Conservation (phyloP, 1,140 invertebrate species). For the Sitodiplosis mosellana region DNA sequence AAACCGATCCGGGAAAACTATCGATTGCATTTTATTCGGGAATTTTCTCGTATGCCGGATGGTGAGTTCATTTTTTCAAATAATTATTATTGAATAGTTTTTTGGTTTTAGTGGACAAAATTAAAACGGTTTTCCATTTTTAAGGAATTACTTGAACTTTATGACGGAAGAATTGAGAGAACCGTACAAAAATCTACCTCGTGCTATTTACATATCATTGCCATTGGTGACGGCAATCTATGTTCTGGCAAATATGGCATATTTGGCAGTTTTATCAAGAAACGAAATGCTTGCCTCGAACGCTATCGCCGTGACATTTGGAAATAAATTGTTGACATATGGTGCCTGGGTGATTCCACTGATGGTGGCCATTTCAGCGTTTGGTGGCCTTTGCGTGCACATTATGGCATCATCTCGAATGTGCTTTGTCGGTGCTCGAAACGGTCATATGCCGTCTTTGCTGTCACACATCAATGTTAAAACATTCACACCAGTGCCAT, state of each 20-base stretch:
- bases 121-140: background rate
- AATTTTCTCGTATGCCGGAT: slow-evolving; percentile 97
- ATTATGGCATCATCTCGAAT: slow-evolving; percentile 80
- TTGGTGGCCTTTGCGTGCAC: slow-evolving; percentile 72
- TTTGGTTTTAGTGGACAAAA: background rate
- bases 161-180: slow-evolving; percentile 92
- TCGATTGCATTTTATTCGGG: slow-evolving; percentile 97
- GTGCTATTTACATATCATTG: slow-evolving; percentile 84
- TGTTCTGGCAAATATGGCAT: slow-evolving; percentile 81
- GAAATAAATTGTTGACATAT: slow-evolving; percentile 47
- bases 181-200: slow-evolving; percentile 85
- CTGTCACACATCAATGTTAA: slow-evolving; percentile 70
- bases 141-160: slow-evolving; percentile 81
- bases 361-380: slow-evolving; percentile 68
- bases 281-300: slow-evolving; percentile 70
- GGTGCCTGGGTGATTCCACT: slow-evolving; percentile 64
- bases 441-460: slow-evolving; percentile 72
- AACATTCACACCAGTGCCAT: slow-evolving; percentile 66
- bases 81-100: background rate
- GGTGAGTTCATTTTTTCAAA: slow-evolving; percentile 28
- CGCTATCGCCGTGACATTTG: slow-evolving; percentile 91
- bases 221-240: slow-evolving; percentile 83
- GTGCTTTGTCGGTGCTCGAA: slow-evolving; percentile 79
- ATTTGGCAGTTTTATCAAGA: slow-evolving; percentile 60
- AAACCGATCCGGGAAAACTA: slow-evolving; percentile 72